Percentiles rank a stretch among this genome's conserved stretches.
Evolutionary conservation across 2,797 vertebrate genomes (phyloP).

Genomic region (Pyrocephalus nanus): DNA sequence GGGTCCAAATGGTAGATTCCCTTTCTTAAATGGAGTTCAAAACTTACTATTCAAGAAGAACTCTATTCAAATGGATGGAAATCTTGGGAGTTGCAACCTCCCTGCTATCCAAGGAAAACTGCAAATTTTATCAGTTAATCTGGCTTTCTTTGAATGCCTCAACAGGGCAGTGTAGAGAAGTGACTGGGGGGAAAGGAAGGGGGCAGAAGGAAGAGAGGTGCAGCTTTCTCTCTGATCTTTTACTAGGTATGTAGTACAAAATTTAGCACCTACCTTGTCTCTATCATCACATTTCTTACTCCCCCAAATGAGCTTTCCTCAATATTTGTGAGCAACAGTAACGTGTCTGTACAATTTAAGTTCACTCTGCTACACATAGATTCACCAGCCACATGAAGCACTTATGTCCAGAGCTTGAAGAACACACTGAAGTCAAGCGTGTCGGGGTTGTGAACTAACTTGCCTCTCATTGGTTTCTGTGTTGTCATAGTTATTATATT

Average conservation of each 20-base stretch:
- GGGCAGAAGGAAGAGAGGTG: background rate
- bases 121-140: background rate
- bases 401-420: background rate
- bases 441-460: too few species aligned
- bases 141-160: background rate
- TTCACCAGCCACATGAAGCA: background rate
- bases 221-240: background rate
- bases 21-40: background rate
- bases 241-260: background rate
- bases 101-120: background rate
- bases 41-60: background rate
- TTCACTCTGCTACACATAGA: background rate
- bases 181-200: accelerated
- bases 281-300: background rate
- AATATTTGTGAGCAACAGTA: background rate
- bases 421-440: background rate
- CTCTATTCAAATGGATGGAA: background rate
- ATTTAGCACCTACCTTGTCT: background rate
- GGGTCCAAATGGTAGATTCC: background rate
- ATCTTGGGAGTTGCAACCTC: background rate
- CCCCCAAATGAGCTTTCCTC: background rate
- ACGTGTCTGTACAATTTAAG: background rate
- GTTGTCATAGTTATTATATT: too few species aligned
- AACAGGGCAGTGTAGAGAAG: background rate
- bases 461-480: too few species aligned